Evolutionary conservation across 2,113 vertebrate genomes (phyloP).

Genomic region (Phaethon lepturus): DNA sequence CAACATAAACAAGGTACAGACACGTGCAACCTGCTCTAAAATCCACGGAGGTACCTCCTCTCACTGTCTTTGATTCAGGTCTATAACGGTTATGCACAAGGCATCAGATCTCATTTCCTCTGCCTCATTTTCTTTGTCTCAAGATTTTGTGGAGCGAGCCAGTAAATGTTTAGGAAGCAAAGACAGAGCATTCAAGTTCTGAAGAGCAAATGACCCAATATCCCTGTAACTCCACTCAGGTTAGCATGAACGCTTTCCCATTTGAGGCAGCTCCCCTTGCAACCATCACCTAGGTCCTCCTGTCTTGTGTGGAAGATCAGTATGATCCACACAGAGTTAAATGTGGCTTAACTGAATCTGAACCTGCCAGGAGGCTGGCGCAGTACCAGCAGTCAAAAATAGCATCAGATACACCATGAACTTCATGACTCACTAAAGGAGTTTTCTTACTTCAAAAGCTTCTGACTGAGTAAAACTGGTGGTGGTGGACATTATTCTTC

Average conservation of each 20-base stretch:
- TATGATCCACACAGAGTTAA: background rate
- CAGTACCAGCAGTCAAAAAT: background rate
- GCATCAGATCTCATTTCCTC: background rate
- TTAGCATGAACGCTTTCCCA: background rate
- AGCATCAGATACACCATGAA: background rate
- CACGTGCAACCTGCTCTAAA: background rate
- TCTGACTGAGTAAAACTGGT: background rate
- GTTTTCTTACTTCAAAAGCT: background rate
- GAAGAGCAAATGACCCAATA: background rate
- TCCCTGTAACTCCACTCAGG: background rate
- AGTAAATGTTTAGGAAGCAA: fast-evolving
- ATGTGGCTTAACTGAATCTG: background rate
- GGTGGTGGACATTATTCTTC: background rate
- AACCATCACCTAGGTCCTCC: background rate
- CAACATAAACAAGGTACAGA: background rate
- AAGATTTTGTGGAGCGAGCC: background rate
- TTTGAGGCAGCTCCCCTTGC: background rate
- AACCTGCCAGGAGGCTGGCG: background rate
- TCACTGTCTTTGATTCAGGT: background rate
- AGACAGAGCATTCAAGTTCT: background rate
- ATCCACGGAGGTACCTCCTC: background rate
- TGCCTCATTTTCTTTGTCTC: background rate
- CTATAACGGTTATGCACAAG: background rate
- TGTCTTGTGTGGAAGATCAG: background rate
- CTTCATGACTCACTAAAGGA: background rate